Evolutionary conservation across 2,797 vertebrate genomes (phyloP), one percentile per base, ranked within the genome.

Genomic region (Sebastes vulpes): DNA sequence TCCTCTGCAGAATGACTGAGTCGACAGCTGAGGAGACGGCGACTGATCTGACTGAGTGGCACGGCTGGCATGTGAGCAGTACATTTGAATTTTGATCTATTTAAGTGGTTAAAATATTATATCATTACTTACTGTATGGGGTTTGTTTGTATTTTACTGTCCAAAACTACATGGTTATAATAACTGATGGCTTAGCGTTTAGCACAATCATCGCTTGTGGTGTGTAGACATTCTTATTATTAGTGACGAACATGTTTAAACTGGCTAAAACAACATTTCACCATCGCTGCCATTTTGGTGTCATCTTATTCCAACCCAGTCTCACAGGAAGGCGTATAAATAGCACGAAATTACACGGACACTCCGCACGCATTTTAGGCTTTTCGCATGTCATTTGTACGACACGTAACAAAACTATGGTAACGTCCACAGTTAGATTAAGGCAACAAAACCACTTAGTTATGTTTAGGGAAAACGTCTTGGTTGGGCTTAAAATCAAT

Each of bases 71-170:
- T 20, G 38, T 32, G 12, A 67, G 29, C n/a, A 32, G 20, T 7
- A 10, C n/a, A 60, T 77, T 79, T 67, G 61, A 54, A 65, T 56
- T 75, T 75, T 56, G 7, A 63, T 56, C 14, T 4, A 5, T 11
- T 53, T 16, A 79, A 48, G 25, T 12, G 6, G 18, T 35, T 65
- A 18, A 53, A 28, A 61, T 58, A 12, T 46, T 9, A 9, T 29
- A 31, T 4, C 3, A 20, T 61, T 23, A 29, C 65, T 53, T n/a
- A 38, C 35, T 38, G 12, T 38, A 60, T 73, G 61, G 50, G 61
- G 25, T 32, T 65, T 26, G 14, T 14, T 6, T 9, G 14, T 38
- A 54, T 21, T 46, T 11, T 16, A 60, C 2, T 9, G 6, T 28
- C 57, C 5, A 50, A 42, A 29, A 38, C 5, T 9, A 16, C 9